Conservation (phyloP, 2,888 invertebrate genomes). For the Chirona hameri region DNA sequence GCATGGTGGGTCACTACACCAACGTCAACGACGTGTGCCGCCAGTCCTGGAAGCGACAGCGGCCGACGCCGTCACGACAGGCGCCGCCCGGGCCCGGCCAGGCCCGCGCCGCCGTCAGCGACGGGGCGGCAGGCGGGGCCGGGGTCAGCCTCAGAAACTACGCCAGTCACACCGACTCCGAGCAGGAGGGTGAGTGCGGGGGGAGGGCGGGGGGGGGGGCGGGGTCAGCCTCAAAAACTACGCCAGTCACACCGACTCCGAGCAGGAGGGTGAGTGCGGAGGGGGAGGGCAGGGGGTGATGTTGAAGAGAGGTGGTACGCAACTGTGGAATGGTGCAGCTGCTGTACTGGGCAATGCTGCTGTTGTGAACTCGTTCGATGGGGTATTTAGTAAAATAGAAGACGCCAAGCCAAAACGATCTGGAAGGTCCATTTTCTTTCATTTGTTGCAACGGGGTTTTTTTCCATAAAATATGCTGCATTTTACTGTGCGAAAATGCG, state of each 20-base stretch:
- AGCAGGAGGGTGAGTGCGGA: conserved; percentile 92
- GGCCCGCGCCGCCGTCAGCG: conserved; percentile 57
- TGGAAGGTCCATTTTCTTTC: too few relatives aligned
- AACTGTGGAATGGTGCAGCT: too few relatives aligned
- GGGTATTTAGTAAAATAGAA: too few relatives aligned
- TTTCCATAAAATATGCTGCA: too few relatives aligned
- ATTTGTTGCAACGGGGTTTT: too few relatives aligned
- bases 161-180: conserved; percentile 93
- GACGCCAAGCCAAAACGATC: too few relatives aligned
- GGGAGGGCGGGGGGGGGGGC: too few relatives aligned
- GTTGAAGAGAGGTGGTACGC: too few relatives aligned
- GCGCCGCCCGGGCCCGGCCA: conserved; percentile 81
- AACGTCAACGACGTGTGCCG: conserved; percentile 91
- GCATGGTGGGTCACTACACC: conserved; percentile 93
- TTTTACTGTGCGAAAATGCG: too few relatives aligned
- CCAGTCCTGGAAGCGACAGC: conserved; percentile 92
- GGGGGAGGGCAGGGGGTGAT: too few relatives aligned
- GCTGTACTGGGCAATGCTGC: too few relatives aligned
- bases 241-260: conserved; percentile 93
- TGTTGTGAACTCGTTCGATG: too few relatives aligned
- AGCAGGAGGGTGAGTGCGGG: conserved; percentile 92
- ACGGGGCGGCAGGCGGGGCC: conserved; percentile 60
- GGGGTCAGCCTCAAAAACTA: conserved; percentile 54
- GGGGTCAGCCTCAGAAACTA: conserved; percentile 54
- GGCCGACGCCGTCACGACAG: conserved; percentile 61